Conservation (phyloP, 1,140 invertebrate species). For the Delia radicum region DNA sequence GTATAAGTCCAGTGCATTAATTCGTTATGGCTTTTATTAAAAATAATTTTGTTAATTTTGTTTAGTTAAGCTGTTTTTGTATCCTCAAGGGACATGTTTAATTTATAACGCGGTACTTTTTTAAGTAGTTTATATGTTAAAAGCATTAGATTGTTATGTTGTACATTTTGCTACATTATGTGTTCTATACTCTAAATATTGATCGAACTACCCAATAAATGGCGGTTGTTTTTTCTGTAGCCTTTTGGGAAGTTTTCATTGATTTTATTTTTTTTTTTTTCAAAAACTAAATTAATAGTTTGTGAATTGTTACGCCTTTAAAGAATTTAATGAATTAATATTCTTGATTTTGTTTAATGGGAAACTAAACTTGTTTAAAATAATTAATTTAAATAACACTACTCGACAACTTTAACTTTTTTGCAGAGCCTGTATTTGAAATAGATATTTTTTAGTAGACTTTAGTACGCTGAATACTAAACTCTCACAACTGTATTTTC, state of each 20-base stretch:
- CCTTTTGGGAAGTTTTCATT: conserved; percentile 4
- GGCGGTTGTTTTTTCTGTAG: background rate
- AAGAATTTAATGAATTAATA: conserved; percentile 2
- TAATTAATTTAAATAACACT: too few species aligned
- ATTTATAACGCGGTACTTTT: background rate
- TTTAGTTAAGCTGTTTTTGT: background rate
- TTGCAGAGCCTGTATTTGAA: too few species aligned
- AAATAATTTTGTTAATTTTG: background rate
- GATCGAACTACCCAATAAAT: background rate
- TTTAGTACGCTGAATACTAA: too few species aligned
- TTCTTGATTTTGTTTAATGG: background rate
- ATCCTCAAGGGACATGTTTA: conserved; percentile 1
- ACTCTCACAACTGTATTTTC: too few species aligned
- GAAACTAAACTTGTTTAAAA: background rate
- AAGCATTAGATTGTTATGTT: background rate
- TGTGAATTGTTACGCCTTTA: conserved; percentile 4
- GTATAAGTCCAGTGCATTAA: background rate
- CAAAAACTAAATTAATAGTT: background rate
- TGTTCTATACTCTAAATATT: too few species aligned
- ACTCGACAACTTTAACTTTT: too few species aligned
- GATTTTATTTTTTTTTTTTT: background rate
- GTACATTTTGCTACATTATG: background rate
- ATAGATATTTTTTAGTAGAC: too few species aligned
- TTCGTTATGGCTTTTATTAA: background rate
- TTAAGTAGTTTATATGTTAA: background rate